phyloP scores from a whole-genome alignment of 2,797 vertebrate genomes.

The Momotus momota region DNA sequence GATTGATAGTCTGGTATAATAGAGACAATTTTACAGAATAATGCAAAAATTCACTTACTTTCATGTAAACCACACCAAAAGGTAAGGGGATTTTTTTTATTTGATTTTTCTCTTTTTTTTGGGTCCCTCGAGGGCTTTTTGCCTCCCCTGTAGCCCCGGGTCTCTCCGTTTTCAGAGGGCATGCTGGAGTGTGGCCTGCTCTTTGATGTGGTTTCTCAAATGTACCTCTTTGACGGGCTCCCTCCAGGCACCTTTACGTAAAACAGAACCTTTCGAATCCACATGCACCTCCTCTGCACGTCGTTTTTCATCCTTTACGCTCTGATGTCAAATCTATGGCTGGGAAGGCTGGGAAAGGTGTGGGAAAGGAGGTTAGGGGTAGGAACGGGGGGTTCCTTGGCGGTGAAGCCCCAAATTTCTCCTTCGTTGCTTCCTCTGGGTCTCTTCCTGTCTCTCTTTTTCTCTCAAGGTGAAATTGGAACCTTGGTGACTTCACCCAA shows the following conservation, averaged over 20 bases:
- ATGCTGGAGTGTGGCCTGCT: neutral
- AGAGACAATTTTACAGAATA: slow-evolving; percentile 18
- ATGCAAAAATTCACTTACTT: slow-evolving; percentile 22
- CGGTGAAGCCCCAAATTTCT: neutral
- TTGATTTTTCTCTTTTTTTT: slow-evolving; percentile 5
- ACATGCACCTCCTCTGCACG: slow-evolving; percentile 22
- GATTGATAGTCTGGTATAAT: neutral
- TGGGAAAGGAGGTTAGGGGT: neutral
- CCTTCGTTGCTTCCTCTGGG: slow-evolving; percentile 5
- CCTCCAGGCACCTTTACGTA: slow-evolving; percentile 51
- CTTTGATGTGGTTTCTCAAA: slow-evolving; percentile 69
- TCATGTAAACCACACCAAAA: slow-evolving; percentile 60
- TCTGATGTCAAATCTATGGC: neutral
- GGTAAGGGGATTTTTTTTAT: neutral
- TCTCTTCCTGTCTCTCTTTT: neutral
- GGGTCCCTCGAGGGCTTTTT: slow-evolving; percentile 13
- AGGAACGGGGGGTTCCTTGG: neutral
- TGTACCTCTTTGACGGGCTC: slow-evolving; percentile 45
- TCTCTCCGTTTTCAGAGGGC: neutral
- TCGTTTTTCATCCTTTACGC: slow-evolving; percentile 50
- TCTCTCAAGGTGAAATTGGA: slow-evolving; percentile 31
- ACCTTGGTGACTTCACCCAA: slow-evolving; percentile 15
- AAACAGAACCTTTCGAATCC: slow-evolving; percentile 46
- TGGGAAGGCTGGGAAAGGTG: too few relatives aligned
- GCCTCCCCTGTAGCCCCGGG: neutral